Conservation (phyloP, 2,797 vertebrate genomes). For the Notolabrus celidotus region DNA sequence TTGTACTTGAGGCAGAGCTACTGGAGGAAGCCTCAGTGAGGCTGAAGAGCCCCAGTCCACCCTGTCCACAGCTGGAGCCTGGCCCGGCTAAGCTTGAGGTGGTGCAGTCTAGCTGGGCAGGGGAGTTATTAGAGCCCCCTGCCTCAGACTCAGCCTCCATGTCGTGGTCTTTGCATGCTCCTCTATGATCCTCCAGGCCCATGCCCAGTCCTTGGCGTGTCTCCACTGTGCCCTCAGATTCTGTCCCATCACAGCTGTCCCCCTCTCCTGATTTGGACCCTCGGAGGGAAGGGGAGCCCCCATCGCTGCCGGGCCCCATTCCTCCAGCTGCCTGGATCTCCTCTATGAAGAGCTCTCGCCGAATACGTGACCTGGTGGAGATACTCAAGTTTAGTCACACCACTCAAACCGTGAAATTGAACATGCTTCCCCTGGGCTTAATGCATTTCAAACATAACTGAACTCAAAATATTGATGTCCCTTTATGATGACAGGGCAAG, state of each 20-base stretch:
- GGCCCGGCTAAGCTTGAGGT: slow-evolving; percentile 88
- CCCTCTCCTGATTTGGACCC: slow-evolving; percentile 92
- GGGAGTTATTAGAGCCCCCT: slow-evolving; percentile 87
- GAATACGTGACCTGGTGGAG: slow-evolving; percentile 93
- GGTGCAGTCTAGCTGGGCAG: slow-evolving; percentile 87
- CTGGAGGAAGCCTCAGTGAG: slow-evolving; percentile 89
- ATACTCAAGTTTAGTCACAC: slow-evolving; percentile 40
- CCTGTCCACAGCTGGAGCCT: slow-evolving; percentile 89
- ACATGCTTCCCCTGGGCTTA: not conserved
- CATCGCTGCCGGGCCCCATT: slow-evolving; percentile 88
- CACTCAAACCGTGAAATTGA: slow-evolving; percentile 2
- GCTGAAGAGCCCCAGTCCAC: slow-evolving; percentile 90
- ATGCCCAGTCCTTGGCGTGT: slow-evolving; percentile 90
- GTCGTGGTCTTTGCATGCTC: slow-evolving; percentile 90
- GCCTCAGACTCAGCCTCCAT: slow-evolving; percentile 90
- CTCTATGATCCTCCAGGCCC: slow-evolving; percentile 87
- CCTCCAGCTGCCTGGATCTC: slow-evolving; percentile 97
- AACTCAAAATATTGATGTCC: not conserved
- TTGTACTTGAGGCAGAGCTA: slow-evolving; percentile 88
- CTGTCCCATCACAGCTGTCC: slow-evolving; percentile 97
- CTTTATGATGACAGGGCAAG: not conserved
- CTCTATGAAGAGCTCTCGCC: slow-evolving; percentile 97
- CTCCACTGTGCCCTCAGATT: slow-evolving; percentile 90
- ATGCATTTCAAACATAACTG: not conserved
- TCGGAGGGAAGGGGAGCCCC: slow-evolving; percentile 92